Base-by-base conservation (phyloP, 2,888 invertebrate species). In the Fragum whitleyi region DNA sequence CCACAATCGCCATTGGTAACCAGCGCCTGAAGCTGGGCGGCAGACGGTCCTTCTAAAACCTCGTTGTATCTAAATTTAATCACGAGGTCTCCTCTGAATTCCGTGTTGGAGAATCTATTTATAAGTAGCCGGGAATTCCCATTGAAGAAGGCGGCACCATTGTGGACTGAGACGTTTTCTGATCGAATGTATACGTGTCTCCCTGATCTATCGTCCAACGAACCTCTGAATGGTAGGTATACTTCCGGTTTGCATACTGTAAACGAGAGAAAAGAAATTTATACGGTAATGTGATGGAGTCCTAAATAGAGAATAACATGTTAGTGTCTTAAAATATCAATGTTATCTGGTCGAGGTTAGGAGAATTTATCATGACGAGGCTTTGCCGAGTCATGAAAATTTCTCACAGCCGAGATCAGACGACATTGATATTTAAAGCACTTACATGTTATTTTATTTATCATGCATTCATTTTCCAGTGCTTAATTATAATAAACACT, bases 1-100 rank as follows among this genome's bases (percentile, higher is more conserved):
- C 87, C 87, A 65, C 91, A 91, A 79, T 91, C 91, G 3, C 91
- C 91, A 78, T 91, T 91, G 59, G 89, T 87, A 16, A 91, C 74
- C 53, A 91, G 72, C 0, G 91, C 89, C 77, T 90, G 89, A 11
- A 85, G 68, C 6, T 69, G 39, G 16, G 59, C 23, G 11, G 55
- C 65, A 23, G 75, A 47, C 0, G 74, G 39, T 16, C 61, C 73
- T 7, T 68, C 29, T 16, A 67, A 47, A 7, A 47, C n/a, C 55
- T 83, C 85, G 69, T 85, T 87, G 76, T 88, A 91, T 21, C 87
- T 84, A 47, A 91, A 81, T 39, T 83, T 87, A 11, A 91, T 84
- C 14, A 89, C 86, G n/a, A 91, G 74, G n/a, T 88, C 83, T 23
- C 83, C 86, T 11, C 87, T 85, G 55, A 89, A 88, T 19, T 87